phyloP scores from a whole-genome alignment of 2,113 vertebrate genomes.

The Xiphophorus hellerii region DNA sequence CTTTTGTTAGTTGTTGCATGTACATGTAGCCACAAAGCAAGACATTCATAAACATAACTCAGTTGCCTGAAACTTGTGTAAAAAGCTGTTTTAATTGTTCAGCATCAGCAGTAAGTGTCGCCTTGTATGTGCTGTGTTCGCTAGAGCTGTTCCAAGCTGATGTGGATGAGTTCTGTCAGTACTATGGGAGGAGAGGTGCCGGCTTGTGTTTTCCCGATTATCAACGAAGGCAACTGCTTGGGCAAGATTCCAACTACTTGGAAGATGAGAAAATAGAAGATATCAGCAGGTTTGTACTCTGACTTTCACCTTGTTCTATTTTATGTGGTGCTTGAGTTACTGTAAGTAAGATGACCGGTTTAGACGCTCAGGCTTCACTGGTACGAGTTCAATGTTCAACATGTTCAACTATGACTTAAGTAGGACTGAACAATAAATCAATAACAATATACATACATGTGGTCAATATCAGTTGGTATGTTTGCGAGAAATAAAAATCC shows the following conservation, averaged over 20 bases:
- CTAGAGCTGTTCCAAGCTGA: constrained; percentile 96
- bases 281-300: constrained; percentile 92
- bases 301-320: constrained; percentile 75
- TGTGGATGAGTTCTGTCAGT: constrained; percentile 97
- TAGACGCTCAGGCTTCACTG: too few species aligned
- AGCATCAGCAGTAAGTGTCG: constrained; percentile 46
- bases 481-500: too few species aligned
- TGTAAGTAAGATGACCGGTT: too few species aligned
- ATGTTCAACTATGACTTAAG: too few species aligned
- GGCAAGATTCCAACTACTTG: constrained; percentile 95
- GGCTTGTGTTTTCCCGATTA: constrained; percentile 97
- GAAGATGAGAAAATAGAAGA: constrained; percentile 94
- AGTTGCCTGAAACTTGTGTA: too few species aligned
- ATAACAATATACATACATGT: too few species aligned
- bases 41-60: neutral
- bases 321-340: neutral
- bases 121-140: constrained; percentile 76
- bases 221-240: constrained; percentile 91
- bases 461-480: too few species aligned
- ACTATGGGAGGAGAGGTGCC: constrained; percentile 90
- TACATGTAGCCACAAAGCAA: neutral
- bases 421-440: too few species aligned
- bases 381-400: too few species aligned
- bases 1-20: neutral
- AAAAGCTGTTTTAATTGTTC: neutral